Evolutionary conservation across 1,140 invertebrate genomes (phyloP), one percentile per base, ranked within the genome.

Genomic region (Pantala flavescens): DNA sequence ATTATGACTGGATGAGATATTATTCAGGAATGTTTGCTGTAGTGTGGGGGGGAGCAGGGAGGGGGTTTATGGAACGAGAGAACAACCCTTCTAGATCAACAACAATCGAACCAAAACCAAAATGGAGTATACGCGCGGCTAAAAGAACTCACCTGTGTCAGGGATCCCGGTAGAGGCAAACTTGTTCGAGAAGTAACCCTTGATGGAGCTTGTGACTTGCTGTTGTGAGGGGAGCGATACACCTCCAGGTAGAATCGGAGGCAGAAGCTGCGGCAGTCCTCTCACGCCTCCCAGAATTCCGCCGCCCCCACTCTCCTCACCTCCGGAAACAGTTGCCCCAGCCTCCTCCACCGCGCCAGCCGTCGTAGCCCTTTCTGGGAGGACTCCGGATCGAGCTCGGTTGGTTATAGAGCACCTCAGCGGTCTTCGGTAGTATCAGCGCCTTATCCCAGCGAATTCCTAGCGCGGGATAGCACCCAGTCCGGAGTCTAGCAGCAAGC

Each of bases 111-210:
- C 9, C 28, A 36, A 2, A 36, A 36, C 28, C 28, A 36, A 36
- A 36, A 36, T 36, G 28, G 9, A 36, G 2, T 36, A 36, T 36
- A 36, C 28, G 9, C 28, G 9, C 28, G 28, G 28, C 28, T 2
- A 36, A 36, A 36, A n/a, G n/a, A n/a, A 63, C 49, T 63, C 49
- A 63, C 49, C 49, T 63, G 49, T 63, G 49, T 63, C 49, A 63
- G 49, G 49, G 49, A 63, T 63, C 49, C 49, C 49, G 12, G 49
- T 63, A 1, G 49, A 16, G 2, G 49, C 49, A 14, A 63, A 63
- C 49, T 63, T 63, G 49, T 14, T 63, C 16, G 49, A 63, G 49
- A 63, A 63, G 49, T 63, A 63, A 63, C 49, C 49, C 49, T 63
- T 63, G 49, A 63, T 63, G 49, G 49, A 63, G 49, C 49, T 63